Evolutionary conservation across 2,113 vertebrate genomes (phyloP), one percentile per base, ranked within the genome.

Genomic region (Rostratula benghalensis): DNA sequence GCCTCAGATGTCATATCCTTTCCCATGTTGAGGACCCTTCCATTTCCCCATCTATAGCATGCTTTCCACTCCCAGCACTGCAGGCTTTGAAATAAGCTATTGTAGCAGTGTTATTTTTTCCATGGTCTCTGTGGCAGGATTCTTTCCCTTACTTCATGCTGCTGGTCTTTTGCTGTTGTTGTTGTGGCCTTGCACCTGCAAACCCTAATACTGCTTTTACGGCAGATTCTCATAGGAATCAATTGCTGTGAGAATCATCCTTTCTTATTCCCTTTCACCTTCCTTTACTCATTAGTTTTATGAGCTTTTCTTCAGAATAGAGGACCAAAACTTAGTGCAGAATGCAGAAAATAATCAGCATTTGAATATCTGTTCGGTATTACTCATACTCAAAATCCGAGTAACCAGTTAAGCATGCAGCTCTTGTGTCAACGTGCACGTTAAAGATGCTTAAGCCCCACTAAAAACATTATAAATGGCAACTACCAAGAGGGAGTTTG

Each of bases 1-100:
- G n/a, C 31, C 51, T 45, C 18, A 11, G 1, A 0, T n/a, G 39
- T 19, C 10, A 2, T 6, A 27, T 3, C n/a, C 18, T 50, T 22
- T 56, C 13, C 53, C 17, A 1, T 5, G 37, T 60, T 31, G n/a
- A 39, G 69, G 23, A 43, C 27, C 16, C 33, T 53, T 22, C 17
- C 2, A 1, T 48, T 59, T 60, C 69, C 27, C 31, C 28, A 1
- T 8, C 33, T 51, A 33, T 45, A 33, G 19, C 15, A 33, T 19
- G 13, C 53, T 19, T 46, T 73, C 30, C 4, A 1, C 18, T 64
- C 43, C 31, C 35, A 43, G 73, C 1, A 0, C 67, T 35, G 2
- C 20, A 50, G 41, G 16, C 30, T 69, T 59, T 10, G 19, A 20
- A 77, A 48, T 33, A 69, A 83, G 11, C 13, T n/a, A 23, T 14